Evolutionary conservation across 2,113 vertebrate species (phyloP), one percentile per base, ranked within the genome.

Genomic region (Psophia crepitans): DNA sequence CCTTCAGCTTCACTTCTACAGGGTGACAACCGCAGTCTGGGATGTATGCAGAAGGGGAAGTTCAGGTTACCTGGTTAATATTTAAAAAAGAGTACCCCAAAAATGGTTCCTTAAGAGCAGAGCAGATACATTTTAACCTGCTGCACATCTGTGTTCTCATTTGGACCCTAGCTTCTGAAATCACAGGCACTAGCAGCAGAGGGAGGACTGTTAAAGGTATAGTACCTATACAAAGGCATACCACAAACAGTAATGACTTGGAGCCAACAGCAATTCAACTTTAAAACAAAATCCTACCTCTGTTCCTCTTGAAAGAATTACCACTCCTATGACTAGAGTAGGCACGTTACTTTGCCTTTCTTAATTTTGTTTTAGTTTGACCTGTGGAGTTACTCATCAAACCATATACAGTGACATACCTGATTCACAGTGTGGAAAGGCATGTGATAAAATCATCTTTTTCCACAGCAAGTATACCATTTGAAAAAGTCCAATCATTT

Each of bases 21-120:
- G 46, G 12, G n/a, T 49, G 32, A 63, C 37, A 69, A 23, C 24
- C 58, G 51, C 37, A 26, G 3, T 64, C 23, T 73, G 81, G 33
- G 32, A 32, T 0, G 0, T 11, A 28, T 24, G 6, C 37, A 26
- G 57, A 60, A 61, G 6, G 14, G 18, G 2, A 11, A 48, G 24
- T 32, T 68, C 61, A 71, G 9, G 8, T 82, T 43, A 80, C 21
- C 44, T 76, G 44, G 17, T 54, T 89, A 65, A 33, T 33, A 77
- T 10, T 46, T 13, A 5, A 37, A 71, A 48, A 8, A 20, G 5
- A 61, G 5, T 10, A 68, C 41, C 43, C 21, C 18, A 86, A 32
- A 81, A 81, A 77, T 7, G 12, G 28, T 48, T 76, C 61, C 33
- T 44, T 18, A 57, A 86, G 51, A 58, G 46, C 46, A 80, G 22